phyloP scores from a whole-genome alignment of 2,113 vertebrate species.

The Cyphomyrus plagiostoma region DNA sequence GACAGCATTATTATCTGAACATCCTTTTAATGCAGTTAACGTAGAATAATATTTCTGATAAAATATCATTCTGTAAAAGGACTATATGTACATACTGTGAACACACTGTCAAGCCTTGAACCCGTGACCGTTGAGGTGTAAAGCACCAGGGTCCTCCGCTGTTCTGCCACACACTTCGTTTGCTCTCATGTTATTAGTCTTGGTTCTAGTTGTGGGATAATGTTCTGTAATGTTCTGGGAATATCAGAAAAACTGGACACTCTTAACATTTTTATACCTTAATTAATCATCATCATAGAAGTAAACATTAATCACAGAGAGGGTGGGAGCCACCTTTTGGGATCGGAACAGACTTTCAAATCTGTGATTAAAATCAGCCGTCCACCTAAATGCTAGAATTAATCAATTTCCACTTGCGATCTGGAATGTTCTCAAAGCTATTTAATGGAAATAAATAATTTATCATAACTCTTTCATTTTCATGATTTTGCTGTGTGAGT shows the following conservation, averaged over 20 bases:
- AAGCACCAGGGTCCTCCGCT: too few relatives aligned
- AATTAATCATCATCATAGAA: not conserved
- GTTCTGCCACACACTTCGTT: not conserved
- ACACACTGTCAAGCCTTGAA: not conserved
- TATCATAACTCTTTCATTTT: not conserved
- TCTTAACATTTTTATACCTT: not conserved
- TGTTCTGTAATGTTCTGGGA: not conserved
- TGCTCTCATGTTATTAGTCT: not conserved
- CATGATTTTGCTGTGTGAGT: not conserved
- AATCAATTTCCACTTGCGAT: not conserved
- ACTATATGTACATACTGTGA: not conserved
- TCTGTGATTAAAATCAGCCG: slow-evolving; percentile 9
- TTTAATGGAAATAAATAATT: slow-evolving; percentile 12
- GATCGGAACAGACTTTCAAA: not conserved
- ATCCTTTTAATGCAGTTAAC: not conserved
- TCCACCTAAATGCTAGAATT: not conserved
- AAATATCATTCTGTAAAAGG: not conserved
- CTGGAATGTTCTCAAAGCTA: not conserved
- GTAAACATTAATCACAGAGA: not conserved
- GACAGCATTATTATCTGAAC: not conserved
- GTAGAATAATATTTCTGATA: not conserved
- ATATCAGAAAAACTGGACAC: not conserved
- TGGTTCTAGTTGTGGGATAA: not conserved
- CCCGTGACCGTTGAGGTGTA: not conserved
- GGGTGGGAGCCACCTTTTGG: not conserved